A percentile compares a stretch with the other conserved stretches of the same genome.
Conservation (phyloP, 2,888 invertebrate species). For the Conchocele bisecta region DNA sequence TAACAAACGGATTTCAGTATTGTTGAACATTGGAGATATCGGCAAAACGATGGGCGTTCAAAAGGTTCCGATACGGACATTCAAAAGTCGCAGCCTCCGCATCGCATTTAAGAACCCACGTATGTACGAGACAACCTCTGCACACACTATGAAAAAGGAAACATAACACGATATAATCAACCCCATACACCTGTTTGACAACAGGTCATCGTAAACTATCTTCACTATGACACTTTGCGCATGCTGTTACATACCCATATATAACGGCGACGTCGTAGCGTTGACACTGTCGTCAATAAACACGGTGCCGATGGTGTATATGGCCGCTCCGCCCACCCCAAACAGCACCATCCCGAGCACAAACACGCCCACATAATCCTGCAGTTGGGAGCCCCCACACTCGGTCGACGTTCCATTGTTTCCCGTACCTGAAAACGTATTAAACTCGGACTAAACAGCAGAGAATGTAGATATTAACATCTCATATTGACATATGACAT, state of each 20-base stretch:
- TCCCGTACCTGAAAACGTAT: conserved; percentile 10
- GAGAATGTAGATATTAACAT: too few relatives aligned
- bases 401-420: background rate
- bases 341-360: conserved; percentile 73
- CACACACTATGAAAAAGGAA: background rate
- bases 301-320: conserved; percentile 76
- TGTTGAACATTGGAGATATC: too few relatives aligned
- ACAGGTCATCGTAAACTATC: background rate
- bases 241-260: conserved; percentile 66
- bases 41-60: too few relatives aligned
- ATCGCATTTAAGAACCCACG: background rate
- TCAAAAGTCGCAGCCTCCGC: too few relatives aligned
- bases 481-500: too few relatives aligned
- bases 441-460: too few relatives aligned
- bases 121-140: background rate
- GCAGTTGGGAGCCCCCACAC: conserved; percentile 35
- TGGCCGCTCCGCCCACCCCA: conserved; percentile 77
- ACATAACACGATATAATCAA: too few relatives aligned
- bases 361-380: conserved; percentile 73
- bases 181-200: background rate
- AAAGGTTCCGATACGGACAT: too few relatives aligned
- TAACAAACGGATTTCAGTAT: too few relatives aligned
- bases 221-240: background rate
- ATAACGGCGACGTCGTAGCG: conserved; percentile 70
- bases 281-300: conserved; percentile 77